Conservation (phyloP, 2,797 vertebrate genomes). For the Pampus argenteus region DNA sequence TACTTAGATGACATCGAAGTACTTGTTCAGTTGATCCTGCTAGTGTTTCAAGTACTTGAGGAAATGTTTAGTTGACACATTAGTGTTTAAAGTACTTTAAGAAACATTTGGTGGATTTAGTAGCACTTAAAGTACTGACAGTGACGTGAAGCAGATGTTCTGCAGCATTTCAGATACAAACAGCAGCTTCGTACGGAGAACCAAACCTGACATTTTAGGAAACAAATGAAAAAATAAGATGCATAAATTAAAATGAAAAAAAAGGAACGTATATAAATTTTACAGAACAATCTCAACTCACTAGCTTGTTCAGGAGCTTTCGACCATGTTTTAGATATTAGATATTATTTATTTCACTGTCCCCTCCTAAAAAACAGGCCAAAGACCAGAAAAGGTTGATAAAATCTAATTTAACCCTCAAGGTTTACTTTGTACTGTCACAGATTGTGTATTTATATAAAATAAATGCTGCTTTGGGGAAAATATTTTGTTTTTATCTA, state of each 20-base stretch:
- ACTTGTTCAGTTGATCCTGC: conserved; percentile 21
- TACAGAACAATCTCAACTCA: not conserved
- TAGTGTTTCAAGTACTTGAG: conserved; percentile 33
- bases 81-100: conserved; percentile 56
- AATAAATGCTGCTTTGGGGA: too few relatives aligned
- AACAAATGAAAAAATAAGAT: conserved; percentile 1
- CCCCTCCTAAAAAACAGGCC: not conserved
- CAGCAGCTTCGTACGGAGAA: conserved; percentile 4
- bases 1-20: conserved; percentile 13
- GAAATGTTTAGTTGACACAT: conserved; percentile 35
- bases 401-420: conserved; percentile 2
- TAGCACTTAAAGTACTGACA: conserved; percentile 31
- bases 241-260: not conserved
- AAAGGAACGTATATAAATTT: not conserved
- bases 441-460: not conserved
- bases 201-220: conserved; percentile 4
- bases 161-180: conserved; percentile 2
- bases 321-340: not conserved
- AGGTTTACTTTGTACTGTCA: not conserved
- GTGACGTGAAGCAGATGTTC: conserved; percentile 45
- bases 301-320: not conserved
- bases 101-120: conserved; percentile 39
- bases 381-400: not conserved
- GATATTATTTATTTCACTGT: not conserved
- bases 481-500: too few relatives aligned